These are phyloP conservation scores for Bos indicus DNA, from an alignment of 2,113 vertebrate species.

Conservation along the genomic window DNA sequence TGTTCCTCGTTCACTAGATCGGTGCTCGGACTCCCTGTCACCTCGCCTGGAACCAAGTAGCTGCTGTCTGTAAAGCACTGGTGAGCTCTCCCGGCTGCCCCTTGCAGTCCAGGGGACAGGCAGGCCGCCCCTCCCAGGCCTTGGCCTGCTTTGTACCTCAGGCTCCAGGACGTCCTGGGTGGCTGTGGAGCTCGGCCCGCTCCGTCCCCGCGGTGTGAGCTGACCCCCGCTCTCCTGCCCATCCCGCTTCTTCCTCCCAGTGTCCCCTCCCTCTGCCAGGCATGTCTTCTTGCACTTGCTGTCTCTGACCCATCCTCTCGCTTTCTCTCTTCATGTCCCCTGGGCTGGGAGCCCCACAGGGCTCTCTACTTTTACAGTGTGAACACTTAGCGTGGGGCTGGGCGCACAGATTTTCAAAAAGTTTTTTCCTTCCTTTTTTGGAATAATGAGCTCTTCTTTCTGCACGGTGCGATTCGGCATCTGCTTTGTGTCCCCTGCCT, in stretches of 20 bases:
- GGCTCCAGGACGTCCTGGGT: not conserved
- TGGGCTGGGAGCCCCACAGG: not conserved
- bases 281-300: not conserved
- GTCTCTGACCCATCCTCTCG: not conserved
- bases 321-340: not conserved
- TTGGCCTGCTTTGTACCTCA: not conserved
- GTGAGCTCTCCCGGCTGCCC: not conserved
- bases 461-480: not conserved
- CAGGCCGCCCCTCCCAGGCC: not conserved
- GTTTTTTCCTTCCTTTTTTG: not conserved
- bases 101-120: not conserved
- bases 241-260: not conserved
- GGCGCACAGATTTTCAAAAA: not conserved
- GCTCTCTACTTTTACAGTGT: not conserved
- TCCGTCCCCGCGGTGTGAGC: not conserved
- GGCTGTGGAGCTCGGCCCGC: not conserved
- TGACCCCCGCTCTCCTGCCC: not conserved
- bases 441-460: not conserved
- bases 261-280: not conserved
- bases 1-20: not conserved
- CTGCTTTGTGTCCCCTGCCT: not conserved
- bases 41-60: not conserved
- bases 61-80: not conserved
- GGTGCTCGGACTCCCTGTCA: not conserved
- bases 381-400: not conserved